Conservation (phyloP, 1,140 invertebrate genomes). For the Aporrectodea caliginosa region DNA sequence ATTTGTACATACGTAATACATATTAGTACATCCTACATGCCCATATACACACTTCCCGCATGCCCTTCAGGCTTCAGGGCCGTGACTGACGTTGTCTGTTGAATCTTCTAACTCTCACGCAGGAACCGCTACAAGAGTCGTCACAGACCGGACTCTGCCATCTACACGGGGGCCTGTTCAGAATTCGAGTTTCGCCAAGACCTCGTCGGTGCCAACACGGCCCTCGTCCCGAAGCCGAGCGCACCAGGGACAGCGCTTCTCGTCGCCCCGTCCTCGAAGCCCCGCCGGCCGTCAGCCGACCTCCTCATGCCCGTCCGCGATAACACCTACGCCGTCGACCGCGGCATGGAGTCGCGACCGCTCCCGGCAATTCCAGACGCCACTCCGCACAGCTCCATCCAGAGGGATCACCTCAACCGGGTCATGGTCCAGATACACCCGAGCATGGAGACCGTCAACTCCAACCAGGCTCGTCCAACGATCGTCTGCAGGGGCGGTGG, state of each 20-base stretch:
- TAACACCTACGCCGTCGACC: constrained; percentile 14
- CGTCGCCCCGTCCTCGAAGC: neutral
- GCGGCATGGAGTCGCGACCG: constrained; percentile 14
- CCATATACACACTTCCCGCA: too few relatives aligned
- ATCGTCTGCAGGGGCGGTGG: neutral
- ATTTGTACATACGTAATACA: too few relatives aligned
- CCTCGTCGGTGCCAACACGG: neutral
- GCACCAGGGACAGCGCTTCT: neutral
- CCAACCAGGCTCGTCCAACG: neutral
- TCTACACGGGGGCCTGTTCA: constrained; percentile 13
- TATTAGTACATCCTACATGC: too few relatives aligned
- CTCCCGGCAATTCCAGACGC: constrained; percentile 8
- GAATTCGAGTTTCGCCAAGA: constrained; percentile 20
- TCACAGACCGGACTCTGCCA: constrained; percentile 9
- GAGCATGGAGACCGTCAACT: neutral
- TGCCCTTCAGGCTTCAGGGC: too few relatives aligned
- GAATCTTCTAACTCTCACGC: too few relatives aligned
- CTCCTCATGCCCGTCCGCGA: constrained; percentile 7
- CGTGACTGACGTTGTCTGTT: too few relatives aligned
- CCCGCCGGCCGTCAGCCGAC: constrained; percentile 8
- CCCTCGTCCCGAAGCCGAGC: neutral
- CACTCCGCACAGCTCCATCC: neutral
- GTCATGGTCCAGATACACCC: constrained; percentile 14
- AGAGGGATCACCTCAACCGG: neutral
- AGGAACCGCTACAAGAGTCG: neutral